A percentile compares a stretch with the other conserved stretches of the same genome.
Conservation (phyloP, 1,140 invertebrate genomes). For the Hylyphantes graminicola region DNA sequence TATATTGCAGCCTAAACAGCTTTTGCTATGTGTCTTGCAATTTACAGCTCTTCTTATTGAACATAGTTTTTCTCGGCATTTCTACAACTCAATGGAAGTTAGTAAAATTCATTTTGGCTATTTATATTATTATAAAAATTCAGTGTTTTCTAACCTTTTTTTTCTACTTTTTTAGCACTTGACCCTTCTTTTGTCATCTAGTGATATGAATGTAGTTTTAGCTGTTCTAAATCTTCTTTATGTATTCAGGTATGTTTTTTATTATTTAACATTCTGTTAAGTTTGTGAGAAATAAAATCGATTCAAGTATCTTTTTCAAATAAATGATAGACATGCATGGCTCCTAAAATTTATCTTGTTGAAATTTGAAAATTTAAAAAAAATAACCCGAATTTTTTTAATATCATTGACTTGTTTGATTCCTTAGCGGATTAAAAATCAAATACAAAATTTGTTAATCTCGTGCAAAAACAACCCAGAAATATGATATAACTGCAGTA, state of each 20-base stretch:
- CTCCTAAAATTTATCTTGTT: too few relatives aligned
- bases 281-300: background rate
- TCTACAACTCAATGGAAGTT: constrained; percentile 89
- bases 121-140: background rate
- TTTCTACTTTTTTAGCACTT: constrained; percentile 72
- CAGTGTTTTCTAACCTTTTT: background rate
- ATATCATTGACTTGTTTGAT: too few relatives aligned
- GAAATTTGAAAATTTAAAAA: too few relatives aligned
- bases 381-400: too few relatives aligned
- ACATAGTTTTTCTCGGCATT: constrained; percentile 88
- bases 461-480: too few relatives aligned
- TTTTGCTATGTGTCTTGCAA: constrained; percentile 82
- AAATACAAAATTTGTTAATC: too few relatives aligned
- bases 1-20: constrained; percentile 75
- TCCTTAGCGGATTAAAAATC: too few relatives aligned
- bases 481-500: too few relatives aligned
- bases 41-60: constrained; percentile 90
- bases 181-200: constrained; percentile 82
- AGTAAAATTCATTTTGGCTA: background rate
- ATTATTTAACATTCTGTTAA: background rate
- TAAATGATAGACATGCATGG: too few relatives aligned
- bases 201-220: constrained; percentile 88
- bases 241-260: constrained; percentile 76
- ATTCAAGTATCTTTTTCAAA: too few relatives aligned
- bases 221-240: constrained; percentile 88